A percentile compares a stretch with the other conserved stretches of the same genome.
These are phyloP conservation scores for Leucopsar rothschildi DNA, from an alignment of 2,113 vertebrate genomes.

Conservation along the genomic window DNA sequence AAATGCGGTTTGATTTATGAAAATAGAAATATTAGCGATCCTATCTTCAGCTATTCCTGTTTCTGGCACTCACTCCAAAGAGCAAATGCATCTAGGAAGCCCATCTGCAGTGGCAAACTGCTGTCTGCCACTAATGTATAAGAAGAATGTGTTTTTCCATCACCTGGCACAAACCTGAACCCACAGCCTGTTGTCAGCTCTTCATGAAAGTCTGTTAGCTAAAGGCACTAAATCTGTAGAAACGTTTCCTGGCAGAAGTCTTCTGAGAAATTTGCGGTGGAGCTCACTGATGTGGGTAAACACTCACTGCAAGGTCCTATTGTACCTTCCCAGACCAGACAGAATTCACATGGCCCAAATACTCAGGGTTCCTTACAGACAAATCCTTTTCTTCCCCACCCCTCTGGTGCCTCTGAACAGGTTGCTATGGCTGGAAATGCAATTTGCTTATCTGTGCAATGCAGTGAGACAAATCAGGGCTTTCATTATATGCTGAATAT, in stretches of 20 bases:
- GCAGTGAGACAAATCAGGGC: conserved; percentile 35
- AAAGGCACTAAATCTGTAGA: neutral
- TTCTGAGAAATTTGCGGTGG: neutral
- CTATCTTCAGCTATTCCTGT: neutral
- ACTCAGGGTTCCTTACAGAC: neutral
- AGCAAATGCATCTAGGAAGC: neutral
- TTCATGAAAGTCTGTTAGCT: neutral
- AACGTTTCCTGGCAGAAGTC: neutral
- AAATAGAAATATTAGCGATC: neutral
- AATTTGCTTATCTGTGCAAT: conserved; percentile 50
- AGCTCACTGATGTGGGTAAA: neutral
- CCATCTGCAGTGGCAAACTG: neutral
- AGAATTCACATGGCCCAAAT: neutral
- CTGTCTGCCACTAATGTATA: neutral
- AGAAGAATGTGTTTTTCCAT: neutral
- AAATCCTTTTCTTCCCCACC: neutral
- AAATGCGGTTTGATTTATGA: neutral
- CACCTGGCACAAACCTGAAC: neutral
- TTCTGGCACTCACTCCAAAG: neutral
- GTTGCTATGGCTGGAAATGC: conserved; percentile 23
- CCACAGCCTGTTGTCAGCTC: neutral
- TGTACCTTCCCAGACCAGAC: neutral
- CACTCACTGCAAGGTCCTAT: neutral
- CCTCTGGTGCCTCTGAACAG: neutral
- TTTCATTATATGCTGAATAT: conserved; percentile 22